phyloP scores from a whole-genome alignment of 2,888 invertebrate species.

The Octonoba sinensis region DNA sequence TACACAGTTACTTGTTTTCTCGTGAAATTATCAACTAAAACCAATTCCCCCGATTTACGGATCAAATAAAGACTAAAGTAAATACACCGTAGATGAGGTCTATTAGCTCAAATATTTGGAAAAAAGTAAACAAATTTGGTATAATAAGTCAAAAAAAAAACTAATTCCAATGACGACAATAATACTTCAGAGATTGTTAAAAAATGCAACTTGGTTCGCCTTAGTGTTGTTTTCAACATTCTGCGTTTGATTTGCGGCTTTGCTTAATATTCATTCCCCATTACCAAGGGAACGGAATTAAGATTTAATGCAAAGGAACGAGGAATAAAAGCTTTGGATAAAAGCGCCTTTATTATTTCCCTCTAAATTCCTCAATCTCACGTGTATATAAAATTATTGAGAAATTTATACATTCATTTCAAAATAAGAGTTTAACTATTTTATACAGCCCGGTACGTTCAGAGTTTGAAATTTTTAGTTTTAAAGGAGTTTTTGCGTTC shows the following conservation, averaged over 20 bases:
- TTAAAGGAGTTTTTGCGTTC: background rate
- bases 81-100: too few relatives aligned
- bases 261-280: constrained; percentile 24
- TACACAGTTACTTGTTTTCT: too few relatives aligned
- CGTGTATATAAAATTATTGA: constrained; percentile 29
- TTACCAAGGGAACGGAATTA: constrained; percentile 21
- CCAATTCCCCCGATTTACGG: too few relatives aligned
- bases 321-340: constrained; percentile 22
- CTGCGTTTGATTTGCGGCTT: constrained; percentile 42
- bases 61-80: too few relatives aligned
- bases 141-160: too few relatives aligned
- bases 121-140: too few relatives aligned
- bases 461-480: background rate
- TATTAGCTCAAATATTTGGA: too few relatives aligned
- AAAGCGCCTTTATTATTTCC: constrained; percentile 41
- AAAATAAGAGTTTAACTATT: constrained; percentile 63
- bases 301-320: constrained; percentile 10
- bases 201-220: background rate
- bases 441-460: constrained; percentile 38
- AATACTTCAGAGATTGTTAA: too few relatives aligned
- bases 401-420: constrained; percentile 49
- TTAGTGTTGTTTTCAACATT: background rate
- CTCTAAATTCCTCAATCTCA: constrained; percentile 13
- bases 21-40: too few relatives aligned
- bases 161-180: too few relatives aligned